A percentile compares a stretch with the other conserved stretches of the same genome.
Conservation (phyloP, 2,888 invertebrate genomes). For the Thyatira batis region DNA sequence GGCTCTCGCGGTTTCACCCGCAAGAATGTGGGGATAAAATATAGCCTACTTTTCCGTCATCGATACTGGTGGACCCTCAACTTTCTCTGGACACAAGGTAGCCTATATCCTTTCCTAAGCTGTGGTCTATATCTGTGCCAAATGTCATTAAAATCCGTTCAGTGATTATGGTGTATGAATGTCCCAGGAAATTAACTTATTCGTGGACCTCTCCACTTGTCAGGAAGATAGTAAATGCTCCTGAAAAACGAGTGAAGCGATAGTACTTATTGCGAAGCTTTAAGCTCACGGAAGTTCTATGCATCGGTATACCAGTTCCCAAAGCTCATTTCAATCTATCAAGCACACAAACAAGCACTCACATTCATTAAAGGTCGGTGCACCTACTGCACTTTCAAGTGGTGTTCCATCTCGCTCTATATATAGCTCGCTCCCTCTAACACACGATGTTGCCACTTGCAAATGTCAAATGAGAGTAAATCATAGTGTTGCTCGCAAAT, state of each 20-base stretch:
- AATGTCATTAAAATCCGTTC: no score
- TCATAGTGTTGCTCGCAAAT: not conserved
- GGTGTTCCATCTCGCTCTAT: slow-evolving; percentile 14
- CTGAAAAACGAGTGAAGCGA: not conserved
- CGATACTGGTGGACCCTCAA: no score
- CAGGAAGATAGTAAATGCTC: not conserved
- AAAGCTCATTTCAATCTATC: slow-evolving; percentile 25
- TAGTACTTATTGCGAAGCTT: not conserved
- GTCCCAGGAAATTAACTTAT: no score
- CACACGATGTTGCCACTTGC: slow-evolving; percentile 3
- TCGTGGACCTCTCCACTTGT: no score
- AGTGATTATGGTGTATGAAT: no score
- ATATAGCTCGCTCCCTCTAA: slow-evolving; percentile 6
- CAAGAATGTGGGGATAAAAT: no score
- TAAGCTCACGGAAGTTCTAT: slow-evolving; percentile 21
- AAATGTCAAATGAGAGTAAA: slow-evolving; percentile 5
- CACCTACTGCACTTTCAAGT: slow-evolving; percentile 40
- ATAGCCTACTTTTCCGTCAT: no score
- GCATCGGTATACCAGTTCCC: slow-evolving; percentile 12
- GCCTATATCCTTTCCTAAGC: no score
- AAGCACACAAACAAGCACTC: slow-evolving; percentile 38
- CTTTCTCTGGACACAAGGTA: no score
- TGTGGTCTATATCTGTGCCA: no score
- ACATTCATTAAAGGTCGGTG: slow-evolving; percentile 50
- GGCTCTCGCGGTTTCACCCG: no score